Conservation (phyloP, 2,888 invertebrate species). For the Physocephala rufipes region DNA sequence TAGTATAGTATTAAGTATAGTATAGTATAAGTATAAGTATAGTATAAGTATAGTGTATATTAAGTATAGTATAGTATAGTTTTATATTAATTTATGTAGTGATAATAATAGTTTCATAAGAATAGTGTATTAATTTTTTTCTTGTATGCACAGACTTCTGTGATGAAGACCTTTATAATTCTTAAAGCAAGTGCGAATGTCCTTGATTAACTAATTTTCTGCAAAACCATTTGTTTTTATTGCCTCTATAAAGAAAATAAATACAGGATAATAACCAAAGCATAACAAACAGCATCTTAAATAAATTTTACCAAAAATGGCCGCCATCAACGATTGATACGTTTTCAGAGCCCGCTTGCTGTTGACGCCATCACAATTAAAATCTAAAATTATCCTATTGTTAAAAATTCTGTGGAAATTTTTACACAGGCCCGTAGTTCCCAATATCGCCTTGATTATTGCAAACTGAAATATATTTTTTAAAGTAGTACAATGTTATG, state of each 20-base stretch:
- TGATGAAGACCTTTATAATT: constrained; percentile 1
- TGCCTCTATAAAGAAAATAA: constrained; percentile 9
- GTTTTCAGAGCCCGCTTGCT: not conserved
- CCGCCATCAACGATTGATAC: not conserved
- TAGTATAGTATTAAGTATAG: no score
- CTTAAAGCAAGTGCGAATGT: not conserved
- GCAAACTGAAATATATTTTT: not conserved
- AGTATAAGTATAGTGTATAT: no score
- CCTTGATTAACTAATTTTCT: not conserved
- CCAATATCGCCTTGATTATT: not conserved
- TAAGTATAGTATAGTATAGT: no score
- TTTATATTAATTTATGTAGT: no score
- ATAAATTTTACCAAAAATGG: not conserved
- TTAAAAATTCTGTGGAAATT: not conserved
- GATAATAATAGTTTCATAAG: not conserved
- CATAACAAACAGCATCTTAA: not conserved
- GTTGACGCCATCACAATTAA: constrained; percentile 5
- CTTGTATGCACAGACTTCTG: not conserved
- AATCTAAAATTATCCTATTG: not conserved
- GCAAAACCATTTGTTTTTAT: not conserved
- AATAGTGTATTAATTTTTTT: not conserved
- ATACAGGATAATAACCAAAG: no score
- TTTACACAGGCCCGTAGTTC: not conserved
- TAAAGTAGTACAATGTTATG: not conserved
- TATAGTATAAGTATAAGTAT: no score